Conservation (phyloP, 2,888 invertebrate genomes). For the Cryptocephalus primarius region DNA sequence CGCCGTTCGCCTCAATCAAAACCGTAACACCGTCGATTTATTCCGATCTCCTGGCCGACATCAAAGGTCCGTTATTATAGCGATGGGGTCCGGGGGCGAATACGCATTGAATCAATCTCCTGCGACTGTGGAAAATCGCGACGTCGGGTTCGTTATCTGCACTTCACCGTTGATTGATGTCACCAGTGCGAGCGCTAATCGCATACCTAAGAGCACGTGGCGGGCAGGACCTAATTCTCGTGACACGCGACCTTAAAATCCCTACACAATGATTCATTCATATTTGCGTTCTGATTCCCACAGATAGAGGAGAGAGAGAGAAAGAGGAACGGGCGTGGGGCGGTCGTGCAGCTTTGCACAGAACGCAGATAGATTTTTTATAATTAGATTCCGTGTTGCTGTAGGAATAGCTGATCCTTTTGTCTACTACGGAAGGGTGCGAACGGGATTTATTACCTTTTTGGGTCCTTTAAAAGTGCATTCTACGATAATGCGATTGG, state of each 20-base stretch:
- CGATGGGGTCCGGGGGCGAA: no score
- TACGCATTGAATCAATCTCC: neutral
- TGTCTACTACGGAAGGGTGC: constrained; percentile 9
- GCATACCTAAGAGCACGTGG: constrained; percentile 33
- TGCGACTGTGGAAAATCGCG: constrained; percentile 19
- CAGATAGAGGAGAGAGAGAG: constrained; percentile 19
- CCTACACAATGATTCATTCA: constrained; percentile 34
- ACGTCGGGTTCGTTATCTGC: constrained; percentile 29
- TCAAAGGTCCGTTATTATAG: constrained; percentile 3
- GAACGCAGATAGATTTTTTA: constrained; percentile 31
- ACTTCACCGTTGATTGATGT: constrained; percentile 34
- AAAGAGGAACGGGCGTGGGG: constrained; percentile 3
- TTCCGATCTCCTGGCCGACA: constrained; percentile 2
- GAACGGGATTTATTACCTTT: constrained; percentile 16
- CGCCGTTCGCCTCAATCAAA: no score
- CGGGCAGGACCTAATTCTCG: constrained; percentile 26
- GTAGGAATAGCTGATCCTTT: constrained; percentile 1
- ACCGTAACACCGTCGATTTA: no score
- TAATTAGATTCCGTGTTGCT: constrained; percentile 32
- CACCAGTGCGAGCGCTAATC: constrained; percentile 31
- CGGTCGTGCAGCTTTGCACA: constrained; percentile 11
- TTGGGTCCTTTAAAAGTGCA: constrained; percentile 14
- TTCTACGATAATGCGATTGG: constrained; percentile 14
- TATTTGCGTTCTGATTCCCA: constrained; percentile 32
- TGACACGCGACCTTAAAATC: constrained; percentile 32